A percentile compares a stretch with the other conserved stretches of the same genome.
phyloP scores from a whole-genome alignment of 2,797 vertebrate species.

The Brachyrhaphis roseni region DNA sequence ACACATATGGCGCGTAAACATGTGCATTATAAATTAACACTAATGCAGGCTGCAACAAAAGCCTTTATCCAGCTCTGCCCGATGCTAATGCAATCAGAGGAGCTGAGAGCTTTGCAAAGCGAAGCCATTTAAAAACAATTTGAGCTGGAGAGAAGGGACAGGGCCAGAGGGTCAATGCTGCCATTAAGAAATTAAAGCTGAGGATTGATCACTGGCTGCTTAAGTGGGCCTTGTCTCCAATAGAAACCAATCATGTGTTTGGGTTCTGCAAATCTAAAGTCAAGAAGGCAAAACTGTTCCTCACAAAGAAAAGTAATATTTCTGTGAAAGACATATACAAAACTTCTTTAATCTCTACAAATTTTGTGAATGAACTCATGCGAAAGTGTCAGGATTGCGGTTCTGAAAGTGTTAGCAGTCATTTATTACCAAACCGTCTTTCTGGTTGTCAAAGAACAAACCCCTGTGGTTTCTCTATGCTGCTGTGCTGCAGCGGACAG shows the following conservation, averaged over 20 bases:
- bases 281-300: background rate
- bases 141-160: constrained; percentile 54
- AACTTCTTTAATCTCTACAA: background rate
- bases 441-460: constrained; percentile 33
- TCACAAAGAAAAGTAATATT: background rate
- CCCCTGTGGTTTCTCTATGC: constrained; percentile 19
- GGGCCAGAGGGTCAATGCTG: constrained; percentile 62
- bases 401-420: background rate
- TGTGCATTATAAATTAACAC: constrained; percentile 61
- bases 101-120: constrained; percentile 64
- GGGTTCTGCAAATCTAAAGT: background rate
- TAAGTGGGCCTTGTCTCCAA: constrained; percentile 47
- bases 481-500: constrained; percentile 24
- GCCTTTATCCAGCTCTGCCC: constrained; percentile 44
- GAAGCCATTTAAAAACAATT: constrained; percentile 70
- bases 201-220: constrained; percentile 53
- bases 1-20: constrained; percentile 26
- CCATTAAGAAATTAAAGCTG: constrained; percentile 71
- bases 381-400: background rate
- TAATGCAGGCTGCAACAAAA: constrained; percentile 61
- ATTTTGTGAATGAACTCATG: background rate
- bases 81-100: constrained; percentile 69
- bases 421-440: constrained; percentile 16
- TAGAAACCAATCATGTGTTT: constrained; percentile 12
- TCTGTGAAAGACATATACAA: background rate